A percentile compares a stretch with the other conserved stretches of the same genome.
These are phyloP conservation scores for Musca domestica DNA, from an alignment of 1,140 invertebrate species.

Conservation along the genomic window DNA sequence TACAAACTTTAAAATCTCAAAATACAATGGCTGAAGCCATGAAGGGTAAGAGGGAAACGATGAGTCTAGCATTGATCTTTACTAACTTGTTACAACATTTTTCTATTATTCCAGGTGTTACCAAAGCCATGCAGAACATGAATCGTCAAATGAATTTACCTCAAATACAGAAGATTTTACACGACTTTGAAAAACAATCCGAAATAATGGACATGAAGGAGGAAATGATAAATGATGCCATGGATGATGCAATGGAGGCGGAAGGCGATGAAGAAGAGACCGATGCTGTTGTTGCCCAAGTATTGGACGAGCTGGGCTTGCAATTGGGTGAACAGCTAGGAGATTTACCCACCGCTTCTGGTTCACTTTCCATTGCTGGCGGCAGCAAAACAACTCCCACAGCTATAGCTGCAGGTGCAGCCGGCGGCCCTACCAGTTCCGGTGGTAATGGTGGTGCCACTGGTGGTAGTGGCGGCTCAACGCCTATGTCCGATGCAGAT, in stretches of 20 bases:
- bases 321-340: conserved; percentile 88
- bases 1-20: conserved; percentile 96
- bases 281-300: conserved; percentile 88
- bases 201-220: conserved; percentile 99
- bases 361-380: conserved; percentile 47
- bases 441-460: conserved; percentile 55
- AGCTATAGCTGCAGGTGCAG: conserved; percentile 58
- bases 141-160: conserved; percentile 97
- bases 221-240: conserved; percentile 99
- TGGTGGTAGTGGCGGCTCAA: conserved; percentile 57
- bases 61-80: neutral
- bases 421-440: conserved; percentile 58
- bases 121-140: conserved; percentile 98
- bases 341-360: conserved; percentile 68
- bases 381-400: conserved; percentile 53
- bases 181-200: conserved; percentile 99
- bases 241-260: conserved; percentile 98
- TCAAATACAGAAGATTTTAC: conserved; percentile 98
- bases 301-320: conserved; percentile 94
- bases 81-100: neutral
- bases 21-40: conserved; percentile 99
- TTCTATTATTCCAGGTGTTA: conserved; percentile 66
- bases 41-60: conserved; percentile 66
- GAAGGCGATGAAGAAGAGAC: conserved; percentile 98
- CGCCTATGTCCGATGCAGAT: conserved; percentile 79